Evolutionary conservation across 2,113 vertebrate genomes (phyloP), one percentile per base, ranked within the genome.

Genomic region (zebrafish (Danio rerio)): DNA sequence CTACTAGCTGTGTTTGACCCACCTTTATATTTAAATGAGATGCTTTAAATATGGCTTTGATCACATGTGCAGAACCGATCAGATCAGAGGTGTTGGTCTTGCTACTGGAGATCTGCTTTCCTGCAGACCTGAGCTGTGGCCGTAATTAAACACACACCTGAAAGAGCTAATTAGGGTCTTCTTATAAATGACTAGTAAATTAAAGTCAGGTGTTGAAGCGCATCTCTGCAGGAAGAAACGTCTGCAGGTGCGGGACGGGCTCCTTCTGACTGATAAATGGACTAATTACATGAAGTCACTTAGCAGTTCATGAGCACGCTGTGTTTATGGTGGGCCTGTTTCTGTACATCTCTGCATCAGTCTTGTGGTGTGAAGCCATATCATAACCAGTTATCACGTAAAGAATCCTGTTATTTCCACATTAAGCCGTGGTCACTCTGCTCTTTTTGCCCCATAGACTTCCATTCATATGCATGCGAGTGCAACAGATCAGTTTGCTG

Each of bases 101-200:
- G 7, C 62, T 15, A 7, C 63, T 66, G 63, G 42, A 45, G 63
- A 18, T 11, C 43, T 45, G 65, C 65, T 3, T 9, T 43, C 40
- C 9, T 47, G 65, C 65, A 12, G 43, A 47, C 65, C 47, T 47
- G 65, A 68, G 65, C 42, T 45, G 43, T 0, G 65, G 5, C n/a
- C 47, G 43, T 68, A 47, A 20, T 47, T 69, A 69, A 12, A 47
- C 10, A 0, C 2, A 10, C 65, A 69, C 43, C 43, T 18, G 42
- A 68, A 68, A 45, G 42, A 18, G 65, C 65, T 68, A 68, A 68
- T 68, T 42, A 68, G 65, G 65, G 65, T 68, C 65, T 68, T 68
- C 65, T 68, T 68, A 31, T 18, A 43, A n/a, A 47, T 69, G 16
- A 20, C 43, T 69, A 18, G 18, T 18, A 69, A 69, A 69, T 69